These are phyloP conservation scores for Siderastrea siderea DNA, from an alignment of 92 coral and sea anemone genomes.

Conservation along the genomic window DNA sequence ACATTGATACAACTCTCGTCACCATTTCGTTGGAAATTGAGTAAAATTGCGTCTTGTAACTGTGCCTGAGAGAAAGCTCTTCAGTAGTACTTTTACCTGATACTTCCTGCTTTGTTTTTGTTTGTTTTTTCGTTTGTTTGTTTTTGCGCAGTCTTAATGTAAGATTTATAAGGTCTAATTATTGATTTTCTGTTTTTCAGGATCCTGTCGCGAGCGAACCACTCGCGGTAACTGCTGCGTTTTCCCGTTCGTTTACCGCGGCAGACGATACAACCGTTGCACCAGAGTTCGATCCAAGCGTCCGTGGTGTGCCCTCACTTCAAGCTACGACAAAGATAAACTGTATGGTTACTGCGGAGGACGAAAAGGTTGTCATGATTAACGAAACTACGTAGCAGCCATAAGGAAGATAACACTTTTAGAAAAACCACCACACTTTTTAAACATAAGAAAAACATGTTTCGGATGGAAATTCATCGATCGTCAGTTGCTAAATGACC, in stretches of 20 bases:
- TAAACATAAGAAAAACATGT: too few species aligned
- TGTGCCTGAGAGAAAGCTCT: neutral
- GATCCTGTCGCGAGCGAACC: constrained; percentile 25
- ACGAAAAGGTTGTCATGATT: neutral
- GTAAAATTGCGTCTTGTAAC: too few species aligned
- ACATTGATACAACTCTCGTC: too few species aligned
- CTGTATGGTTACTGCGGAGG: constrained; percentile 66
- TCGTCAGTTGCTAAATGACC: too few species aligned
- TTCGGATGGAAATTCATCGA: too few species aligned
- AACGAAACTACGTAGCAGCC: too few species aligned
- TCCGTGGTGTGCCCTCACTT: constrained; percentile 81
- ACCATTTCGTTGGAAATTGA: too few species aligned
- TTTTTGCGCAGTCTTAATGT: too few species aligned
- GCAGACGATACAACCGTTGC: constrained; percentile 71
- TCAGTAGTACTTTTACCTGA: neutral
- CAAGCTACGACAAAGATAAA: constrained; percentile 74
- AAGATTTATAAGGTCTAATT: neutral
- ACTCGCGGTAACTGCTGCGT: constrained; percentile 63
- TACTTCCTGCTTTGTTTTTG: neutral
- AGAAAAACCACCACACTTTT: too few species aligned
- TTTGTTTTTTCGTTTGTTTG: too few species aligned
- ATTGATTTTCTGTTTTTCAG: neutral
- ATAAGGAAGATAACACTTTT: too few species aligned
- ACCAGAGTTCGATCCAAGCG: constrained; percentile 51
- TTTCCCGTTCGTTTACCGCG: constrained; percentile 78